Percentiles rank a stretch among this genome's conserved stretches.
These are phyloP conservation scores for Labroides dimidiatus DNA, from an alignment of 2,797 vertebrate species.

Conservation along the genomic window DNA sequence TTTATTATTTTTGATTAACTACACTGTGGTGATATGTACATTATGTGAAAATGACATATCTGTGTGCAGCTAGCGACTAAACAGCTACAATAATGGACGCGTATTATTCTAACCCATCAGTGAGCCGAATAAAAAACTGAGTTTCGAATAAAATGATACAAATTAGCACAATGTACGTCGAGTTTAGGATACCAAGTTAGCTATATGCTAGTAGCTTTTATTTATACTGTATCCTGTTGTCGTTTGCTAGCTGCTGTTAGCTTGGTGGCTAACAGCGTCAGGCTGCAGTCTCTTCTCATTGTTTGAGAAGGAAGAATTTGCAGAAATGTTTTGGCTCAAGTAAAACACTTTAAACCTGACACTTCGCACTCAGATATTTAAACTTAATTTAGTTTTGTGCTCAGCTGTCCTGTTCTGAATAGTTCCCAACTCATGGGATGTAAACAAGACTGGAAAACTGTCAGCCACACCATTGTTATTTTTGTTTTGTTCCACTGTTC, in stretches of 20 bases:
- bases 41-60: neutral
- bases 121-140: neutral
- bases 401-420: neutral
- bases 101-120: conserved; percentile 20
- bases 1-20: neutral
- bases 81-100: conserved; percentile 36
- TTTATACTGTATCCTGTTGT: conserved; percentile 29
- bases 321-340: conserved; percentile 36
- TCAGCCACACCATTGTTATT: neutral
- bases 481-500: neutral
- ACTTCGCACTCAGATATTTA: neutral
- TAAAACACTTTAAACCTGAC: neutral
- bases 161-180: neutral
- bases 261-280: conserved; percentile 57
- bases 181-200: neutral
- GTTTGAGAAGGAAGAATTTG: conserved; percentile 49
- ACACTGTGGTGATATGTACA: neutral
- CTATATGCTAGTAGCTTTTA: neutral
- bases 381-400: neutral
- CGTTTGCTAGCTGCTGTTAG: conserved; percentile 67
- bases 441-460: neutral
- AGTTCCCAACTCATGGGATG: neutral
- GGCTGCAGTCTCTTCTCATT: conserved; percentile 54
- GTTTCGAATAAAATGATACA: neutral
- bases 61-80: conserved; percentile 43